Base-by-base conservation (phyloP, 2,113 vertebrate genomes). In the Herpetotheres cachinnans region DNA sequence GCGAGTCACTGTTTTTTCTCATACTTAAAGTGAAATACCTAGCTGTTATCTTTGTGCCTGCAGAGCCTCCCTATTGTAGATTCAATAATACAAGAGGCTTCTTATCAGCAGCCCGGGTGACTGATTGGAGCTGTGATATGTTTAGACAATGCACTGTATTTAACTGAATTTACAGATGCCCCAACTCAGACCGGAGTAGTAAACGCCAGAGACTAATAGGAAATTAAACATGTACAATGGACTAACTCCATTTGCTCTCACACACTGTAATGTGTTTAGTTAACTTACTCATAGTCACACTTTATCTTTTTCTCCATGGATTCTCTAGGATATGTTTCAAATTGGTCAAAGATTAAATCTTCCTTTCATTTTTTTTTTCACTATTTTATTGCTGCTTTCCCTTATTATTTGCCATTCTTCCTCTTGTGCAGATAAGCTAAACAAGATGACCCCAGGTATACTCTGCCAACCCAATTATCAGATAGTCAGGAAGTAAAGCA, bases 101-200 rank as follows among this genome's bases (percentile, higher is more conserved):
- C 98, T 99, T 99, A 99, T 99, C 98, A 98, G 98, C 96, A 94
- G 97, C 95, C 94, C 9, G 96, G 98, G 98, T 99, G 98, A 99
- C 98, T 98, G 99, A 99, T 99, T 98, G 98, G 98, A 98, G 97
- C 97, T 96, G 97, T 98, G 98, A 99, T 99, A 99, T 97, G 98
- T 98, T 99, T 98, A 99, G 98, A 99, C 98, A 99, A 99, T 99
- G 98, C 98, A 96, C 97, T 97, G 98, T 98, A 98, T 99, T 99
- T 99, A 99, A 99, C 98, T 98, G 98, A 98, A 99, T 99, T 99
- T 98, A 99, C 98, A 98, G 98, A 98, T 98, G 98, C 98, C 98
- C 96, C 96, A 93, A 98, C 98, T 98, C 98, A 96, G 97, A 95
- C 93, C 49, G 29, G 55, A 97, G 97, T 98, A 98, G 98, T 98